Evolutionary conservation across 1,140 invertebrate genomes (phyloP).

Genomic region (Doryteuthis pealeii): DNA sequence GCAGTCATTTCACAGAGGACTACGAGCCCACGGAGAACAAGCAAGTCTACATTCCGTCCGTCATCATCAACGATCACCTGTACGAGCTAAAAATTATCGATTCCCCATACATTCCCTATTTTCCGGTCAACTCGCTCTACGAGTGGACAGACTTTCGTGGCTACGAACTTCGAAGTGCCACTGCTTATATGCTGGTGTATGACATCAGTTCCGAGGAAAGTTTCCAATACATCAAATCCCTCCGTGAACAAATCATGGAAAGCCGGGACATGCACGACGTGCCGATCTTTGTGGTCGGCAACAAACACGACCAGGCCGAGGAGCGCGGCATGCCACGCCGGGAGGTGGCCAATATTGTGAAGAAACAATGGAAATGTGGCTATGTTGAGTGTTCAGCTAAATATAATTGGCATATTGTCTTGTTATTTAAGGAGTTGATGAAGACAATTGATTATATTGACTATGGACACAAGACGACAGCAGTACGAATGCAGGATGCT

Average conservation of each 20-base stretch:
- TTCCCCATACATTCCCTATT: slow-evolving; percentile 81
- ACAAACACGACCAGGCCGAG: slow-evolving; percentile 80
- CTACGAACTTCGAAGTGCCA: slow-evolving; percentile 75
- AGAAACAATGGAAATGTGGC: slow-evolving; percentile 90
- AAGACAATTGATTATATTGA: slow-evolving; percentile 65
- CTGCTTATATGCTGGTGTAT: slow-evolving; percentile 90
- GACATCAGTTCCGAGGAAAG: slow-evolving; percentile 89
- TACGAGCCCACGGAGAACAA: slow-evolving; percentile 76
- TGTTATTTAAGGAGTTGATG: slow-evolving; percentile 70
- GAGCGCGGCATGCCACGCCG: slow-evolving; percentile 55
- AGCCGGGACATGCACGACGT: slow-evolving; percentile 88
- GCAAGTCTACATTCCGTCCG: slow-evolving; percentile 78
- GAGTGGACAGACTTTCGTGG: slow-evolving; percentile 83
- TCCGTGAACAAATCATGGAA: slow-evolving; percentile 89
- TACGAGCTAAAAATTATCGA: slow-evolving; percentile 84
- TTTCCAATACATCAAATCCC: slow-evolving; percentile 81
- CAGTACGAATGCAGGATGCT: slow-evolving; percentile 54
- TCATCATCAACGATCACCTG: slow-evolving; percentile 80
- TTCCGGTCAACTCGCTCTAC: slow-evolving; percentile 73
- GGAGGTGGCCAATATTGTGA: slow-evolving; percentile 82
- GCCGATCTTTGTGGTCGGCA: slow-evolving; percentile 87
- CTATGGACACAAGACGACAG: slow-evolving; percentile 56
- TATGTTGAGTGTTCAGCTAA: slow-evolving; percentile 94
- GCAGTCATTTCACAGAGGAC: slow-evolving; percentile 79
- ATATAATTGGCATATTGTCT: slow-evolving; percentile 75